phyloP scores from a whole-genome alignment of 30 jellyfish, hydroid and myxozoan species.

The Catostylus mosaicus region DNA sequence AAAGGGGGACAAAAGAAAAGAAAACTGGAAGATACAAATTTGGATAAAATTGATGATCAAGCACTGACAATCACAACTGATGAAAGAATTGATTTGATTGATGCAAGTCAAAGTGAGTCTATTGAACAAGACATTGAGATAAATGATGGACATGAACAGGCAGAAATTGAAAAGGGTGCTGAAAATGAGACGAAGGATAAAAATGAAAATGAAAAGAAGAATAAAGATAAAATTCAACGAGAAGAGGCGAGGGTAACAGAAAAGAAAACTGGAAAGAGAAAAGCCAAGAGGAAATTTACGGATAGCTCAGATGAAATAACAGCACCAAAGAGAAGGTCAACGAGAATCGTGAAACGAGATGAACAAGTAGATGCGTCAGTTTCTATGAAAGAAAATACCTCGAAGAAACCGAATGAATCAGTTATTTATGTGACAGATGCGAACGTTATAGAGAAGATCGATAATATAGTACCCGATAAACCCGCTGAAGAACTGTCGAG shows the following conservation, averaged over 20 bases:
- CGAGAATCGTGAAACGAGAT: background rate
- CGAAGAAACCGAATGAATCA: background rate
- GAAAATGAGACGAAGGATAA: background rate
- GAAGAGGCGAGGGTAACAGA: background rate
- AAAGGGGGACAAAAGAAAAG: background rate
- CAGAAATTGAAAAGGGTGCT: background rate
- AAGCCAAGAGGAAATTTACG: background rate
- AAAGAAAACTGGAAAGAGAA: background rate
- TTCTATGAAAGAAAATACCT: background rate
- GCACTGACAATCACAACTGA: background rate
- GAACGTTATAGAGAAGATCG: too few species aligned
- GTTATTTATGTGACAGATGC: background rate
- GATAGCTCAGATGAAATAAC: background rate
- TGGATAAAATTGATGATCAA: background rate
- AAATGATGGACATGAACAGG: conserved; percentile 6
- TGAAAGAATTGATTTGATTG: too few species aligned
- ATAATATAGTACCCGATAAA: background rate
- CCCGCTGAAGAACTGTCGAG: background rate
- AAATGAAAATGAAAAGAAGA: background rate
- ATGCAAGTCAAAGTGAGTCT: too few species aligned
- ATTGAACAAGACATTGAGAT: background rate
- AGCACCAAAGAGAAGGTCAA: background rate
- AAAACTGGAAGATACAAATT: background rate
- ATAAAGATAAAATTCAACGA: background rate
- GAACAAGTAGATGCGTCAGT: background rate